Evolutionary conservation across 2,113 vertebrate species (phyloP).

Genomic region (Enhydra lutris): DNA sequence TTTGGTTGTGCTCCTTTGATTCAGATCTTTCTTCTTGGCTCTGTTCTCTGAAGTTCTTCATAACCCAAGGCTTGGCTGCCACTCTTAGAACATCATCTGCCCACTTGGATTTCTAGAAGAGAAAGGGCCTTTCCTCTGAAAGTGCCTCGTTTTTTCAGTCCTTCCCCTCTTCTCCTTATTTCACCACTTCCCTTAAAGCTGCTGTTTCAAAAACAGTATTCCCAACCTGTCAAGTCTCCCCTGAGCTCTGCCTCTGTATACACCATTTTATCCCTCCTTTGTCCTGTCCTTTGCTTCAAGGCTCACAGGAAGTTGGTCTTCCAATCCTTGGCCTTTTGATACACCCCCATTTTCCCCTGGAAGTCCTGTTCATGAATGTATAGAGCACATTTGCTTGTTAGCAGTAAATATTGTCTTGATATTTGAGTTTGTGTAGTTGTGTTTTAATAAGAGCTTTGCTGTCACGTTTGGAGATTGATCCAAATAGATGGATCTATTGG

Average conservation of each 20-base stretch:
- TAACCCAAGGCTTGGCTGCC: not conserved
- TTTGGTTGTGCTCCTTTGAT: not conserved
- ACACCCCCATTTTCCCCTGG: no score
- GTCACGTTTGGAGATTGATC: not conserved
- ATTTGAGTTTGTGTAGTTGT: not conserved
- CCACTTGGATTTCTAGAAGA: not conserved
- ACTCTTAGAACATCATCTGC: not conserved
- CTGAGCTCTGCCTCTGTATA: not conserved
- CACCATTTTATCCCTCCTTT: not conserved
- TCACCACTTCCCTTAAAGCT: not conserved
- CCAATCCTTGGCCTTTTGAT: not conserved
- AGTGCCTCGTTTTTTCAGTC: not conserved
- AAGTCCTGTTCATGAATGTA: not conserved
- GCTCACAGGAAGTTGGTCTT: not conserved
- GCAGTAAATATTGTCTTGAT: not conserved
- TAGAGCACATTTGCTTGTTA: not conserved
- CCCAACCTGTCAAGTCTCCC: not conserved
- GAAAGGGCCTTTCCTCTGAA: not conserved
- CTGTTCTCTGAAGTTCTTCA: not conserved
- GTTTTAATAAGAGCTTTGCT: not conserved
- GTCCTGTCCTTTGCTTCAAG: not conserved
- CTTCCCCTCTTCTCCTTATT: not conserved
- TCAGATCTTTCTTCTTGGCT: not conserved
- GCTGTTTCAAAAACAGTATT: not conserved
- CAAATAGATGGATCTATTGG: no score